A percentile compares a stretch with the other conserved stretches of the same genome.
Conservation (phyloP, 2,797 vertebrate species). For the Hippopotamyrus pictus region DNA sequence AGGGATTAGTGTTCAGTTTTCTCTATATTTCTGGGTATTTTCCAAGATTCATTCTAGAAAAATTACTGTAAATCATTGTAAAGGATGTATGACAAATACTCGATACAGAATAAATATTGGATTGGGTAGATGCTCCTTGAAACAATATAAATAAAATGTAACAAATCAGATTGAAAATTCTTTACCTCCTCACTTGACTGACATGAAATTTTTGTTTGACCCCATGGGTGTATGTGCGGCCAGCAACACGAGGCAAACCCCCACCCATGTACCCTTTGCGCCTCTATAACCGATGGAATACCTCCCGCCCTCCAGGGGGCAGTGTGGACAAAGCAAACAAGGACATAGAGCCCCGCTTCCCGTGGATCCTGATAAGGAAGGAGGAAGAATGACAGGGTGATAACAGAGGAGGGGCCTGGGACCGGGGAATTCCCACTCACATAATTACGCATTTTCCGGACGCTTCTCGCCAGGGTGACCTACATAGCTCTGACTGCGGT, state of each 20-base stretch:
- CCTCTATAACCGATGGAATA: neutral
- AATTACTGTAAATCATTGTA: neutral
- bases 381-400: neutral
- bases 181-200: neutral
- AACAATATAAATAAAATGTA: neutral
- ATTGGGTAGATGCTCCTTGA: neutral
- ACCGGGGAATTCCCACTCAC: neutral
- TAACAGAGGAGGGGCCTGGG: neutral
- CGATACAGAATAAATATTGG: neutral
- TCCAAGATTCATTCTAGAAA: neutral
- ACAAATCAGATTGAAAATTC: neutral
- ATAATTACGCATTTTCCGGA: neutral
- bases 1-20: neutral
- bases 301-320: neutral
- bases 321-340: neutral
- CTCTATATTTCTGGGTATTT: neutral
- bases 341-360: neutral
- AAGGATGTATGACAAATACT: neutral
- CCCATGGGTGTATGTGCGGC: neutral
- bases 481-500: neutral
- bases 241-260: neutral
- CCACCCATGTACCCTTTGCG: neutral
- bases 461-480: neutral
- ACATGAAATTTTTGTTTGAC: neutral
- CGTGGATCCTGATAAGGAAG: neutral